Conservation (phyloP, 2,797 vertebrate genomes). For the Hypotaenidia okinawae region DNA sequence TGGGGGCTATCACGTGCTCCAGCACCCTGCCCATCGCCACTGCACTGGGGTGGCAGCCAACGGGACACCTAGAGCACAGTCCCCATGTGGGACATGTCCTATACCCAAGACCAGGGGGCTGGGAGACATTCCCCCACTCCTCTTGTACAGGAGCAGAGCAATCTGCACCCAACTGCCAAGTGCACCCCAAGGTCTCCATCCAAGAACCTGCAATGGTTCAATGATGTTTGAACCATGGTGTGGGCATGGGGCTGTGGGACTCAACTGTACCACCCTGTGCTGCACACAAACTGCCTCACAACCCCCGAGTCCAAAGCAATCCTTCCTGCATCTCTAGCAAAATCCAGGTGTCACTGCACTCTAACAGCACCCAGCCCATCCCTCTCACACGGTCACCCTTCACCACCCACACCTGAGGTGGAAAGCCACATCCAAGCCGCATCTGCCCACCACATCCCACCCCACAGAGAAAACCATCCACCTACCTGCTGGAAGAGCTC, state of each 20-base stretch:
- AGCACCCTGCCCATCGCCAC: background rate
- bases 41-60: background rate
- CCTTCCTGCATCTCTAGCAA: background rate
- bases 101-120: background rate
- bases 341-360: background rate
- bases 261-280: background rate
- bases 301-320: accelerated
- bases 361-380: background rate
- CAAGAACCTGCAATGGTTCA: accelerated
- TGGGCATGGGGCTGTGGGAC: background rate
- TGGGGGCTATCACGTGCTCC: accelerated
- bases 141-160: background rate
- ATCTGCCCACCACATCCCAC: background rate
- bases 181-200: background rate
- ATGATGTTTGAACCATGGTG: accelerated
- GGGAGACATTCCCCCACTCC: background rate
- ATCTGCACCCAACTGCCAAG: accelerated
- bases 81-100: background rate
- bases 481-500: constrained; percentile 78
- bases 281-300: accelerated
- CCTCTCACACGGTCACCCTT: accelerated
- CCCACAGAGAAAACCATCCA: background rate
- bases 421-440: accelerated
- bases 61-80: background rate
- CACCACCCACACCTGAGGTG: accelerated